Conservation (phyloP, 2,797 vertebrate genomes). For the Rhinella marina region DNA sequence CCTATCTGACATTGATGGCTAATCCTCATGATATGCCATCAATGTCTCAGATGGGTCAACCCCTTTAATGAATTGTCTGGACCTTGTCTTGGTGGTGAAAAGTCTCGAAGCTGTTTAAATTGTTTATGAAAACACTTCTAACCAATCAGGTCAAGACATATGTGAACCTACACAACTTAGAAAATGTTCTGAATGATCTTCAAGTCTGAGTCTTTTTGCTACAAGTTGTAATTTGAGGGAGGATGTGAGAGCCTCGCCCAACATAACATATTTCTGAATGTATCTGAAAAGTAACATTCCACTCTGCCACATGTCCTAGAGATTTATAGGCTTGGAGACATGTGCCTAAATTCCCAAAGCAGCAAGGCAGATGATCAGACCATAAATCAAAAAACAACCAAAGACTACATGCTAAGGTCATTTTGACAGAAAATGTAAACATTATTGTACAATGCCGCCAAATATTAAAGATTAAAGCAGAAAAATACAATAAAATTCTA, state of each 20-base stretch:
- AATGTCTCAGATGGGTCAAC: too few species aligned
- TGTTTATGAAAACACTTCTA: not conserved
- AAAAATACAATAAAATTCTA: not conserved
- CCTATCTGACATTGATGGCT: too few species aligned
- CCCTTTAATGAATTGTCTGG: not conserved
- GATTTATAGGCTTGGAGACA: slow-evolving; percentile 54
- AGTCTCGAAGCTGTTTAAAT: not conserved
- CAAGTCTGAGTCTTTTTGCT: not conserved
- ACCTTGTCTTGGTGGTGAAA: not conserved
- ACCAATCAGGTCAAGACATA: not conserved
- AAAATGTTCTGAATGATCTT: not conserved
- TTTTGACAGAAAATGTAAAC: slow-evolving; percentile 23
- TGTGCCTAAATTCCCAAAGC: slow-evolving; percentile 47
- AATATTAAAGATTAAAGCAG: not conserved
- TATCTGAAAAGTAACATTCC: slow-evolving; percentile 26
- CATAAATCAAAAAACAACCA: slow-evolving; percentile 51
- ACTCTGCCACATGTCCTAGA: slow-evolving; percentile 36
- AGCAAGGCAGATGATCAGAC: slow-evolving; percentile 39
- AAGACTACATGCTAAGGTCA: slow-evolving; percentile 21
- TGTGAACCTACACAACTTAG: not conserved
- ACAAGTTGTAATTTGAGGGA: not conserved
- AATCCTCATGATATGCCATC: too few species aligned
- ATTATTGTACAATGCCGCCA: not conserved
- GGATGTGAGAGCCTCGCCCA: not conserved
- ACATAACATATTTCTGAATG: slow-evolving; percentile 14